Conservation (phyloP, 1,140 invertebrate species). For the Solenopsis invicta region DNA sequence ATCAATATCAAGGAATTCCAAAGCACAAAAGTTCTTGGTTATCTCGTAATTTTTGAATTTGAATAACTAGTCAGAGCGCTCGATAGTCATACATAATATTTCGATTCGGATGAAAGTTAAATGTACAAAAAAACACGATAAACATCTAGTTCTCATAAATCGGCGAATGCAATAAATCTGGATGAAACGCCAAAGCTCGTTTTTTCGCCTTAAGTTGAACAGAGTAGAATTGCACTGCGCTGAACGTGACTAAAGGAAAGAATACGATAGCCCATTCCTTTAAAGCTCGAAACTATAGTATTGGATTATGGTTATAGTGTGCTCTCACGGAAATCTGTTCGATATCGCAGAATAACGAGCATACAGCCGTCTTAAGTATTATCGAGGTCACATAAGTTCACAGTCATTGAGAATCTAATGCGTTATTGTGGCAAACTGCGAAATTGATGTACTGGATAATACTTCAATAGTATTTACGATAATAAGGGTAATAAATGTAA, state of each 20-base stretch:
- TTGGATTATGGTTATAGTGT: conserved; percentile 55
- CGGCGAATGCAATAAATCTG: conserved; percentile 31
- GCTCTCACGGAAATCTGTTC: conserved; percentile 31
- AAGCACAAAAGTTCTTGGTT: background rate
- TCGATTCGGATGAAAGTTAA: background rate
- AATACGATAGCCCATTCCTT: conserved; percentile 38
- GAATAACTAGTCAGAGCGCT: background rate
- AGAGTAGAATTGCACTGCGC: conserved; percentile 35
- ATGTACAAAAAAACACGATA: conserved; percentile 4
- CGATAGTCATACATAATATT: background rate
- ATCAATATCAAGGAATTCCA: background rate
- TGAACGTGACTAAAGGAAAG: conserved; percentile 60
- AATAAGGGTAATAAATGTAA: too few relatives aligned
- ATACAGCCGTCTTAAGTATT: background rate
- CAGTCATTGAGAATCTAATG: conserved; percentile 16
- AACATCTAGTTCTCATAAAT: conserved; percentile 39
- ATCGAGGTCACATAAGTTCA: background rate
- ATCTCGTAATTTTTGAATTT: background rate
- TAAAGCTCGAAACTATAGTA: conserved; percentile 54
- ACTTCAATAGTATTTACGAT: background rate
- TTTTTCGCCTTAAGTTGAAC: conserved; percentile 35
- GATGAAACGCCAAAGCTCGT: conserved; percentile 45
- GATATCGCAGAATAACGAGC: conserved; percentile 55
- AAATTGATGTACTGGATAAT: conserved; percentile 1
- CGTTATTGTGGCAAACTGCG: background rate